Percentiles rank a stretch among this genome's conserved stretches.
Conservation (phyloP, 2,797 vertebrate species). For the Hypotaenidia okinawae region DNA sequence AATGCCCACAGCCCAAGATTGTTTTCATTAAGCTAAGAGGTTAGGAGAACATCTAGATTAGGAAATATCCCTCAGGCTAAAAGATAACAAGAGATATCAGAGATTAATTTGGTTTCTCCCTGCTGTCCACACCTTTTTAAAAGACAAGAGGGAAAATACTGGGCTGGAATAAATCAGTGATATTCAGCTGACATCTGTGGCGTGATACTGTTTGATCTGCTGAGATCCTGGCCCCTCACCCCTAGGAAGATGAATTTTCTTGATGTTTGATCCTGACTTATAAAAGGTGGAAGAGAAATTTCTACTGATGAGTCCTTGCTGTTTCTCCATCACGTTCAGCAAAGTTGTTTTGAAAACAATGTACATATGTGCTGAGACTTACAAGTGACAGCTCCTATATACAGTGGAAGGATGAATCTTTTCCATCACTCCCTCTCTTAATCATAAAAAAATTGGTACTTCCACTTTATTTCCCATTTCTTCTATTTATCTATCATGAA, state of each 20-base stretch:
- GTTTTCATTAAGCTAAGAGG: constrained; percentile 9
- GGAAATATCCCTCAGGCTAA: background rate
- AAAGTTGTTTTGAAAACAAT: constrained; percentile 1
- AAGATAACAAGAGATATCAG: background rate
- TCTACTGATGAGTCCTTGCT: background rate
- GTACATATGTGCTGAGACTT: background rate
- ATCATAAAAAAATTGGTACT: background rate
- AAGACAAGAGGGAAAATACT: background rate
- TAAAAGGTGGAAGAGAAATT: constrained; percentile 4
- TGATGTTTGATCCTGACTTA: background rate
- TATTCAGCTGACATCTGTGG: background rate
- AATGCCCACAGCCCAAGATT: background rate
- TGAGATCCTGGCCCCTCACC: background rate
- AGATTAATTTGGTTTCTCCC: constrained; percentile 18
- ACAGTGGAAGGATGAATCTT: background rate
- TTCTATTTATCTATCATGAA: constrained; percentile 6
- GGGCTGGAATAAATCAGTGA: background rate
- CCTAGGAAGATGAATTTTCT: background rate
- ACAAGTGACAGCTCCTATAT: background rate
- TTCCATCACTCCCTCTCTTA: background rate
- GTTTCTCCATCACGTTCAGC: background rate
- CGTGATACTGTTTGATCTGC: background rate
- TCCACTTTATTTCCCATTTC: constrained; percentile 26
- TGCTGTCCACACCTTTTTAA: background rate
- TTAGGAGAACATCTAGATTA: background rate